Evolutionary conservation across 2,888 invertebrate species (phyloP), one percentile per base, ranked within the genome.

Genomic region (Polia nebulosa): DNA sequence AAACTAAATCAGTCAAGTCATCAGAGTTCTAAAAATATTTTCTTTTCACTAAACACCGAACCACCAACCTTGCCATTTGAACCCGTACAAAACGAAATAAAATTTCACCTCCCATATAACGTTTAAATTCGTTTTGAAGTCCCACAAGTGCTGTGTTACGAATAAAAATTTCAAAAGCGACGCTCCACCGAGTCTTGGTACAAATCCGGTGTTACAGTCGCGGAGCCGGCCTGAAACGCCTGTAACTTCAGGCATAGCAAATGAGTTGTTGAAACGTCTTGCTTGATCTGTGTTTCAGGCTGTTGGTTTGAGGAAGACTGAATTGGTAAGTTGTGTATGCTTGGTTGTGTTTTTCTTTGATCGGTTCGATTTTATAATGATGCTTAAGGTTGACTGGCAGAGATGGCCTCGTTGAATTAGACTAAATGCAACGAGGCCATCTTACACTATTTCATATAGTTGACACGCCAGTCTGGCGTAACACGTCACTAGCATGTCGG

Each of bases 101-200:
- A 76, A 55, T 72, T 44, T 25, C 15, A 1, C 32, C 22, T 55
- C 20, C 29, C 72, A 60, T 76, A 76, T 66, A 76, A 77, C 82
- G 78, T 81, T 85, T 83, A 80, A 82, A 84, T 70, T 77, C 73
- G 55, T 66, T 80, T 68, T 77, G 77, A 80, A 84, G 79, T 76
- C 84, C 81, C 82, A 73, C 73, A 72, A 81, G 73, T 64, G 53
- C 77, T 63, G 72, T 83, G 83, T 78, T 70, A 71, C 58, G 83
- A 86, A 87, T 87, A 86, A 87, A 87, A 87, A 82, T 81, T 75
- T 78, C 66, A 78, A 69, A 66, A 56, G 57, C 61, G 60, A 78
- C 78, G 77, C 76, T 73, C 58, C 49, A 53, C 70, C 61, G 60
- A 72, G 80, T 85, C 82, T 86, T 81, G 82, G 67, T 29, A 61